phyloP scores from a whole-genome alignment of 2,888 invertebrate genomes.

The Parapristionchus giblindavisi region DNA sequence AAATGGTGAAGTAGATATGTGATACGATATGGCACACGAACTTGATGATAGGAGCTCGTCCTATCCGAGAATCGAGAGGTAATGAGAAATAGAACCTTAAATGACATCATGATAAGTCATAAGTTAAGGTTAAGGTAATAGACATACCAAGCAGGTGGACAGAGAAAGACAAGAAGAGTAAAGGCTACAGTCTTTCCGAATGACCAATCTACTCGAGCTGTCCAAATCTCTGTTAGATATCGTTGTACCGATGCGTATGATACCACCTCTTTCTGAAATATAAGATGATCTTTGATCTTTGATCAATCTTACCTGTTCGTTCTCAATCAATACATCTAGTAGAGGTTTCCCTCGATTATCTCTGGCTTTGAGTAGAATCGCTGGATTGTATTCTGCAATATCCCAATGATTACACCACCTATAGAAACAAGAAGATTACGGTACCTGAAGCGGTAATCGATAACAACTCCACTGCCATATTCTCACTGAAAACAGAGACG shows the following conservation, averaged over 20 bases:
- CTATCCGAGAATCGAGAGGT: constrained; percentile 71
- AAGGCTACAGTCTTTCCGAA: constrained; percentile 90
- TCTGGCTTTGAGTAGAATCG: constrained; percentile 90
- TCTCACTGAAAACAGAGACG: constrained; percentile 94
- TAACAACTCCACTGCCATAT: constrained; percentile 94
- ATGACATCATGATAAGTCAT: no score
- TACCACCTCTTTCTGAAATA: constrained; percentile 68
- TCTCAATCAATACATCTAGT: constrained; percentile 83
- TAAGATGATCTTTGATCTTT: no score
- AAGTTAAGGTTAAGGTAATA: background rate
- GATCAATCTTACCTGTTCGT: constrained; percentile 81
- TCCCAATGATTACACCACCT: no score
- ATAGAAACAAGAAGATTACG: background rate
- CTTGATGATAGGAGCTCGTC: constrained; percentile 98
- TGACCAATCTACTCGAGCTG: constrained; percentile 94
- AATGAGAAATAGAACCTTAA: constrained; percentile 66
- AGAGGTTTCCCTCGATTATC: constrained; percentile 91
- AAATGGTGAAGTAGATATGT: constrained; percentile 93
- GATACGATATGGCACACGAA: constrained; percentile 99
- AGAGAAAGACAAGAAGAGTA: constrained; percentile 88
- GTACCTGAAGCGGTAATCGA: constrained; percentile 70
- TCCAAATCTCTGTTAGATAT: constrained; percentile 87
- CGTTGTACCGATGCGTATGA: constrained; percentile 72
- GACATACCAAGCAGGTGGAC: constrained; percentile 83
- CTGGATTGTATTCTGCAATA: constrained; percentile 80